phyloP scores from a whole-genome alignment of 1,140 invertebrate genomes.

The Drosophila subpulchrella region DNA sequence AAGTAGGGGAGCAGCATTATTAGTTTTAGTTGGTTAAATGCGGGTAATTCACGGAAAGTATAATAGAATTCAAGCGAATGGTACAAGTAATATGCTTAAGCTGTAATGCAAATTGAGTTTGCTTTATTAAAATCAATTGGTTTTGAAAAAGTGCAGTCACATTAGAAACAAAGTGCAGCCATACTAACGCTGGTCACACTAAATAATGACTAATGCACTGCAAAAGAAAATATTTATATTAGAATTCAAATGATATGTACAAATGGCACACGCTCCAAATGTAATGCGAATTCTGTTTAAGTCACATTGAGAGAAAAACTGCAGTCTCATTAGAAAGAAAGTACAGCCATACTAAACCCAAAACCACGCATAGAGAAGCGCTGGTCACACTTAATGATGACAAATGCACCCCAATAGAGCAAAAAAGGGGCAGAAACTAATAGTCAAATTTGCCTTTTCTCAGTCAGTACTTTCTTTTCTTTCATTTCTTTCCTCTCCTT shows the following conservation, averaged over 20 bases:
- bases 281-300: background rate
- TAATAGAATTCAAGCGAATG: slow-evolving; percentile 20
- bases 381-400: slow-evolving; percentile 1
- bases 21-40: slow-evolving; percentile 35
- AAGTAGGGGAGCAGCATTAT: slow-evolving; percentile 31
- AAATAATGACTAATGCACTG: background rate
- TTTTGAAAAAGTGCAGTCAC: background rate
- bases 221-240: background rate
- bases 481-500: slow-evolving; percentile 1
- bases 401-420: no score
- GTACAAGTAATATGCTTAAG: slow-evolving; percentile 5
- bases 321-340: no score
- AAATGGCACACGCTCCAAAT: background rate
- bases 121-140: no score
- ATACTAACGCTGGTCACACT: slow-evolving; percentile 5
- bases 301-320: no score
- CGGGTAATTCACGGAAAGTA: slow-evolving; percentile 11
- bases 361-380: background rate
- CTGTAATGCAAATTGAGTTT: slow-evolving; percentile 6
- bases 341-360: background rate
- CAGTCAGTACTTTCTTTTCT: slow-evolving; percentile 3
- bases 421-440: slow-evolving; percentile 1
- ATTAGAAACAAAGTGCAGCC: background rate
- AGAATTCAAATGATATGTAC: slow-evolving; percentile 25
- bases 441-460: slow-evolving; percentile 19